These are phyloP conservation scores for Phalanger gymnotis DNA, from an alignment of 2,797 vertebrate species.

Conservation along the genomic window DNA sequence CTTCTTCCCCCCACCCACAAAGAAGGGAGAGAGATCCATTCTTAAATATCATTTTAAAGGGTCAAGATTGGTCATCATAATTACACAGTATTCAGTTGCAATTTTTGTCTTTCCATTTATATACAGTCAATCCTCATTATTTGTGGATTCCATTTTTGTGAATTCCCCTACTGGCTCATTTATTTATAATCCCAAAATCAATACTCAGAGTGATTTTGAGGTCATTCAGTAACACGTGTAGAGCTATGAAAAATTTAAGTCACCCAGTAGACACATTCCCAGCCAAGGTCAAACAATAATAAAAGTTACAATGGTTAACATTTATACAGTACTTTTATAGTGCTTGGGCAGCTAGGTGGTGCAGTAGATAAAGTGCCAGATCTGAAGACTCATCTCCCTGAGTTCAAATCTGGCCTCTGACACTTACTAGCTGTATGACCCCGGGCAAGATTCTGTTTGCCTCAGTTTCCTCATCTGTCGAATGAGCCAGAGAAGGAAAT, in stretches of 20 bases:
- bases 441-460: neutral
- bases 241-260: neutral
- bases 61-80: neutral
- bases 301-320: neutral
- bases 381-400: neutral
- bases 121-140: neutral
- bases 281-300: neutral
- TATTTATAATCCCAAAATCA: neutral
- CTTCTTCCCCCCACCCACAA: neutral
- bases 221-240: neutral
- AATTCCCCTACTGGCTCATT: neutral
- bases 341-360: neutral
- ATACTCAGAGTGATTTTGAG: neutral
- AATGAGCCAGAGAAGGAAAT: neutral
- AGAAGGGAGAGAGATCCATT: neutral
- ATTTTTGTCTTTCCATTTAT: neutral
- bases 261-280: neutral
- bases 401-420: neutral
- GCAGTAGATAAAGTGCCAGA: neutral
- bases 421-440: too few relatives aligned
- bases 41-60: neutral
- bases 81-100: neutral
- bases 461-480: neutral
- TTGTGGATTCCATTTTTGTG: neutral
- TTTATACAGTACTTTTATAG: neutral